Percentiles rank a stretch among this genome's conserved stretches.
Conservation (phyloP, 1,140 invertebrate genomes). For the Subanguina moxae region DNA sequence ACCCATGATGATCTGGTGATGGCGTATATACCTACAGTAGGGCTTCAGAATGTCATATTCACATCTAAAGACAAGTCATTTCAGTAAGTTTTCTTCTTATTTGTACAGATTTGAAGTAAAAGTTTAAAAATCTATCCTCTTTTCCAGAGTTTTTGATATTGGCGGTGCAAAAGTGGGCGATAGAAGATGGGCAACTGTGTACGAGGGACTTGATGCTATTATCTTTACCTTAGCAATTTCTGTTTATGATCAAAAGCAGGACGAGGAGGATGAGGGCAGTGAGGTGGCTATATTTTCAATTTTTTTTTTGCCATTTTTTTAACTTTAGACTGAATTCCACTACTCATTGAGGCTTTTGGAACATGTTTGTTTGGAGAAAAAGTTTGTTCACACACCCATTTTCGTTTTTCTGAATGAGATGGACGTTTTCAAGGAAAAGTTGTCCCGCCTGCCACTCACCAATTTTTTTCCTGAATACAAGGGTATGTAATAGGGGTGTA, state of each 20-base stretch:
- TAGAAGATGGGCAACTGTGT: neutral
- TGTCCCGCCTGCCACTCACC: neutral
- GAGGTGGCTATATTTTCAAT: neutral
- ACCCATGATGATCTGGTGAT: conserved; percentile 13
- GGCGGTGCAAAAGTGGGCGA: conserved; percentile 13
- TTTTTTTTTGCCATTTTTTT: neutral
- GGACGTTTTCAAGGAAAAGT: conserved; percentile 9
- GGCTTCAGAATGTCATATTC: conserved; percentile 7
- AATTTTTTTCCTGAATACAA: conserved; percentile 8
- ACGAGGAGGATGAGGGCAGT: neutral
- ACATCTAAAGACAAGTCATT: neutral
- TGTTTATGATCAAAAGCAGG: neutral
- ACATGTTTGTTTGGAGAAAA: neutral
- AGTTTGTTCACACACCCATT: conserved; percentile 1
- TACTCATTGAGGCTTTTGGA: conserved; percentile 4
- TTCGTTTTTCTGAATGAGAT: conserved; percentile 8
- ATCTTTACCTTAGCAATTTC: conserved; percentile 13
- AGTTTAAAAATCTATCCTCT: neutral
- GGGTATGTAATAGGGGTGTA: no score
- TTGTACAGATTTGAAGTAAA: neutral
- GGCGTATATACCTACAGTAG: conserved; percentile 14
- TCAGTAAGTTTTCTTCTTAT: conserved; percentile 8
- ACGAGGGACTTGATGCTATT: conserved; percentile 10
- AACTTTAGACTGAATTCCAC: conserved; percentile 9
- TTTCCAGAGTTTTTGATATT: conserved; percentile 14